A percentile compares a stretch with the other conserved stretches of the same genome.
phyloP scores from a whole-genome alignment of 2,888 invertebrate species.

The Scaptomyza cyrtandrae region DNA sequence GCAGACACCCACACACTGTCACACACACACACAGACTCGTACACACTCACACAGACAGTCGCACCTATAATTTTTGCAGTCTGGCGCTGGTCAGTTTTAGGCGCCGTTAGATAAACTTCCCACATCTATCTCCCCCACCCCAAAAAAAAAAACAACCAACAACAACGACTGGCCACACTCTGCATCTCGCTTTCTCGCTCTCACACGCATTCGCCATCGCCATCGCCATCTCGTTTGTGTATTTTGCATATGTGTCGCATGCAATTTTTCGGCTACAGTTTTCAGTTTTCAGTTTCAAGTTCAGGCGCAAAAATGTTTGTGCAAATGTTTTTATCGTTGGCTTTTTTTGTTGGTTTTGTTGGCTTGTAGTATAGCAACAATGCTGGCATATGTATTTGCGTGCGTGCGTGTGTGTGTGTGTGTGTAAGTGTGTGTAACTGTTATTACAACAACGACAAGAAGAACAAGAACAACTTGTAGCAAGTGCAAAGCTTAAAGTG shows the following conservation, averaged over 20 bases:
- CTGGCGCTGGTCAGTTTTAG: constrained; percentile 74
- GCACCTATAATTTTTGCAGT: constrained; percentile 75
- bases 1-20: constrained; percentile 62
- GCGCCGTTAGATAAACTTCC: constrained; percentile 70
- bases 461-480: constrained; percentile 9
- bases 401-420: background rate
- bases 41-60: constrained; percentile 13
- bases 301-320: constrained; percentile 64
- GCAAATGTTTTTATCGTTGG: constrained; percentile 41
- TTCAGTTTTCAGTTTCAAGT: constrained; percentile 72
- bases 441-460: constrained; percentile 9
- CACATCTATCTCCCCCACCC: background rate
- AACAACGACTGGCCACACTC: constrained; percentile 21
- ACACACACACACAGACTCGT: constrained; percentile 40
- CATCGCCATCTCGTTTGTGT: no score
- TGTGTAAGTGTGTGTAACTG: background rate
- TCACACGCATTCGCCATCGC: background rate
- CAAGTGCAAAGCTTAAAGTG: constrained; percentile 51
- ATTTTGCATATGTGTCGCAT: constrained; percentile 29
- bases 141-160: constrained; percentile 28
- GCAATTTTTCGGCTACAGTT: constrained; percentile 56
- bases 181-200: constrained; percentile 1
- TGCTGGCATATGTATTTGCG: constrained; percentile 46
- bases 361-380: constrained; percentile 1
- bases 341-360: constrained; percentile 10